A percentile compares a stretch with the other conserved stretches of the same genome.
Conservation (phyloP, 2,888 invertebrate species). For the Eutolmus rufibarbis region DNA sequence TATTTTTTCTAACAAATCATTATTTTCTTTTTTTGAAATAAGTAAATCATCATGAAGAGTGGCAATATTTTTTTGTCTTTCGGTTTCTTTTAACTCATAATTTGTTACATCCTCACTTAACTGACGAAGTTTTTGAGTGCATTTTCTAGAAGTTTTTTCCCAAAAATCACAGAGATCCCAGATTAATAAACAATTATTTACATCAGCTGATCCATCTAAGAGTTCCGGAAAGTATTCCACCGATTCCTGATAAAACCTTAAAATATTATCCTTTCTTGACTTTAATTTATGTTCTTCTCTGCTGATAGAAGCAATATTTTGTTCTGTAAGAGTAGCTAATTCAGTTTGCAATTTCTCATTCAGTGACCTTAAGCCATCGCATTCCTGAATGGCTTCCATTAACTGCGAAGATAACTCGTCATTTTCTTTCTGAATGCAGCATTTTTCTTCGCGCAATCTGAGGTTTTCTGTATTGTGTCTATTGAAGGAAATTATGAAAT, state of each 20-base stretch:
- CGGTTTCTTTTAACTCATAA: neutral
- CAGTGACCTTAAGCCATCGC: constrained; percentile 62
- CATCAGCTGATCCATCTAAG: neutral
- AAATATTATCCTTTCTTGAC: neutral
- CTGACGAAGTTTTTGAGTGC: neutral
- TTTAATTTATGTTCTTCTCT: neutral
- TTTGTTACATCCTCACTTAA: neutral
- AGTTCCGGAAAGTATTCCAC: neutral
- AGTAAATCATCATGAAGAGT: neutral
- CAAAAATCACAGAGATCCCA: neutral
- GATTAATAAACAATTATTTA: neutral
- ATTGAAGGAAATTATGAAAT: neutral
- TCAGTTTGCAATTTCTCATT: neutral
- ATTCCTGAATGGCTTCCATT: constrained; percentile 68
- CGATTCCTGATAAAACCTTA: neutral
- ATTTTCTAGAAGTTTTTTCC: neutral
- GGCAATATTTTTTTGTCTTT: neutral
- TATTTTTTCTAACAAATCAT: neutral
- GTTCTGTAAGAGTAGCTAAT: neutral
- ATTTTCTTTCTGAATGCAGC: constrained; percentile 64
- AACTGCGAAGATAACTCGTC: constrained; percentile 67
- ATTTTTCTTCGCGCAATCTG: neutral
- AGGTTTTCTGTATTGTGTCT: neutral
- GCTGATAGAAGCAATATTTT: neutral
- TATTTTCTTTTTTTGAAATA: neutral